Percentiles rank a stretch among this genome's conserved stretches.
Evolutionary conservation across 2,797 vertebrate species (phyloP).

Genomic region (Valencia hispanica): DNA sequence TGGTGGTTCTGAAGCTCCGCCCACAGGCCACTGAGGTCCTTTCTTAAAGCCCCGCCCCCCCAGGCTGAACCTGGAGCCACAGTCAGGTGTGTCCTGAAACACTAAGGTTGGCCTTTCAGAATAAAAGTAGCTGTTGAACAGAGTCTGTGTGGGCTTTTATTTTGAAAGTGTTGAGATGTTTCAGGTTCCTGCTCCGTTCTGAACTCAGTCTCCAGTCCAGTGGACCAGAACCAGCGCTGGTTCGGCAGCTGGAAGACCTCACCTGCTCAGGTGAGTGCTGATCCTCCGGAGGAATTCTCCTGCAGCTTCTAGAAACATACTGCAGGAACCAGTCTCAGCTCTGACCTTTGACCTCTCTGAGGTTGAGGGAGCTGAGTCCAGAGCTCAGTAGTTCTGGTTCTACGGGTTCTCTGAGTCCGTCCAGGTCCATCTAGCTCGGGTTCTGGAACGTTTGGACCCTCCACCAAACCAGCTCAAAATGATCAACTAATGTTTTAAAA

Average conservation of each 20-base stretch:
- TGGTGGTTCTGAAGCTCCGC: neutral
- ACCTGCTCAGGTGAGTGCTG: neutral
- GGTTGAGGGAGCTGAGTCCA: neutral
- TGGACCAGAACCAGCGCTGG: neutral
- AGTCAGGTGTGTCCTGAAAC: slow-evolving; percentile 63
- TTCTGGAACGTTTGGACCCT: too few species aligned
- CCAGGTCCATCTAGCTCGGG: too few species aligned
- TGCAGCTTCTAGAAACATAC: too few species aligned
- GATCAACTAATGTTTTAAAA: too few species aligned
- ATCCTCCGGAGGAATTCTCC: too few species aligned
- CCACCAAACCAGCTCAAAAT: too few species aligned
- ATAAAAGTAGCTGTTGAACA: slow-evolving; percentile 67
- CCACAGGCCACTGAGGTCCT: neutral
- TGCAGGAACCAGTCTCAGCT: neutral
- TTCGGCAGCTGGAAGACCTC: too few species aligned
- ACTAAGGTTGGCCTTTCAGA: slow-evolving; percentile 65
- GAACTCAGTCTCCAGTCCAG: too few species aligned
- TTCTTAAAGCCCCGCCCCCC: neutral
- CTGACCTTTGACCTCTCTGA: neutral
- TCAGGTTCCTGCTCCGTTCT: too few species aligned
- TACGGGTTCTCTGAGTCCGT: neutral
- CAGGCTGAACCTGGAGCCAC: neutral
- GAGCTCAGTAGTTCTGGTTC: neutral
- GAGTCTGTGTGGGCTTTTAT: slow-evolving; percentile 25
- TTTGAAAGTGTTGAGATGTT: neutral